Evolutionary conservation across 2,113 vertebrate genomes (phyloP), one percentile per base, ranked within the genome.

Genomic region (Amphiprion percula): DNA sequence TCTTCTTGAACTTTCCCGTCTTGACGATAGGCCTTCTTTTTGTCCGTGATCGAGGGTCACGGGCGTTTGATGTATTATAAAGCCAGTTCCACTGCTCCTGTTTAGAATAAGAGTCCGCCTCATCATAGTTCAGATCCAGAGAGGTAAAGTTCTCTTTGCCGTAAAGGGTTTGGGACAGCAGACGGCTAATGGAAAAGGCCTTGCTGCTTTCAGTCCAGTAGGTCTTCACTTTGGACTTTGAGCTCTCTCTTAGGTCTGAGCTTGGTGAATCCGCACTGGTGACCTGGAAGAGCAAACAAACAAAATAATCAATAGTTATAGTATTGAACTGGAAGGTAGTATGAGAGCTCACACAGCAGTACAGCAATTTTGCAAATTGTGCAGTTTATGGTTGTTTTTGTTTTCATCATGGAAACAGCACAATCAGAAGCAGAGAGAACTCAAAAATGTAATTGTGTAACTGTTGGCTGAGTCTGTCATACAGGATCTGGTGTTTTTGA

Each of bases 1-100:
- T 99, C 95, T 99, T 99, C 96, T 99, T 99, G 90, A 98, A 97
- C 91, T 99, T 99, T 75, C 97, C 97, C 8, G 97, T 97, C 91
- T 99, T 99, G 84, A 98, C 96, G 0, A 98, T 97, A 66, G 97
- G 97, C 55, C 96, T 92, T 87, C 97, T 92, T 87, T 98, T 98
- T 41, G 95, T 93, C 83, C 97, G 94, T 87, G 97, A 94, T 50
- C 96, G 95, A 56, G 96, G 94, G 24, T 96, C 96, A 49, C 95
- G 95, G 19, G 95, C 90, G n/a, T 94, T 94, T 4, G 96, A 96
- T 69, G 95, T 90, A 93, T 98, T 97, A 93, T 96, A 95, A 86
- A 96, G 95, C 97, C 97, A 97, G 86, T 96, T 96, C 97, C 97
- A 98, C 68, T 96, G 94, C 80, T 98, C 96, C 93, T 96, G 96